phyloP scores from a whole-genome alignment of 2,113 vertebrate species.

The Zosterops borbonicus region DNA sequence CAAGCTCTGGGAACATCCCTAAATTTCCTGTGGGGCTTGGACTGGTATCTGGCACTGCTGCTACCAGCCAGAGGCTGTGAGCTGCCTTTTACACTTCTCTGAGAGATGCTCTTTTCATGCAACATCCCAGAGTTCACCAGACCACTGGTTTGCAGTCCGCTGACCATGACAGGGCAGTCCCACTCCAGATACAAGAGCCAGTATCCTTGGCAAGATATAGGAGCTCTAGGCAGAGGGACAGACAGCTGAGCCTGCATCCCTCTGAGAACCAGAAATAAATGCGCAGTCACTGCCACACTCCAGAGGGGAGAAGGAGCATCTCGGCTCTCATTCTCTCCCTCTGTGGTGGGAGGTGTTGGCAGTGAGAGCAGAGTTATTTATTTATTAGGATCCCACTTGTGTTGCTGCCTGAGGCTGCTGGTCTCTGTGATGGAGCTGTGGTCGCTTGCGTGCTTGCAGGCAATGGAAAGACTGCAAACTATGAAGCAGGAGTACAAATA shows the following conservation, averaged over 20 bases:
- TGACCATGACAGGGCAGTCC: background rate
- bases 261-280: slow-evolving; percentile 32
- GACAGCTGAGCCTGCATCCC: background rate
- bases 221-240: background rate
- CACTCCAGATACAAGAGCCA: background rate
- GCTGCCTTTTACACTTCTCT: background rate
- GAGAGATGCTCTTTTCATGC: background rate
- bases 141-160: background rate
- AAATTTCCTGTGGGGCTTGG: background rate
- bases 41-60: background rate
- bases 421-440: background rate
- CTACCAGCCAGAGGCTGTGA: background rate
- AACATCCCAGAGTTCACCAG: background rate
- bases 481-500: background rate
- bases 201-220: background rate
- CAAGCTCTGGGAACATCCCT: background rate
- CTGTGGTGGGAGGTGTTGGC: slow-evolving; percentile 31
- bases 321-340: background rate
- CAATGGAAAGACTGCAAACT: background rate
- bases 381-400: slow-evolving; percentile 36
- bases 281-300: background rate
- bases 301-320: background rate
- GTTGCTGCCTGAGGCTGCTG: slow-evolving; percentile 14
- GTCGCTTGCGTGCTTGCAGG: background rate
- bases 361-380: background rate